Evolutionary conservation across 2,888 invertebrate species (phyloP).

Genomic region (Drosophila pseudotakahashii): DNA sequence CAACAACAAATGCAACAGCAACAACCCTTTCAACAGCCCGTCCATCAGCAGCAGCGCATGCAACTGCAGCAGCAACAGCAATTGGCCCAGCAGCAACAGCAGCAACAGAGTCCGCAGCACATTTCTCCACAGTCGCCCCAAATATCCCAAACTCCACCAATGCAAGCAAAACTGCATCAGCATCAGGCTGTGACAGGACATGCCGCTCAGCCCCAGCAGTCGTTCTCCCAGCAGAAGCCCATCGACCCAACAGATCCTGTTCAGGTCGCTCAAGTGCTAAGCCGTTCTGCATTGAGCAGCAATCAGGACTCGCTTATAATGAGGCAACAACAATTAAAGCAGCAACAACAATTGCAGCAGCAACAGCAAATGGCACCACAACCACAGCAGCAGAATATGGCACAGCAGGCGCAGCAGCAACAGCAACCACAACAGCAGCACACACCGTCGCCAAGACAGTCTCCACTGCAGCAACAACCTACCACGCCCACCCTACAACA

Average conservation of each 20-base stretch:
- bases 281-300: conserved; percentile 82
- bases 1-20: no score
- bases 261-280: conserved; percentile 83
- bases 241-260: conserved; percentile 84
- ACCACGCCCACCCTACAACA: conserved; percentile 45
- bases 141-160: conserved; percentile 75
- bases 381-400: conserved; percentile 55
- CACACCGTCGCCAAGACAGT: conserved; percentile 19
- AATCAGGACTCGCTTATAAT: conserved; percentile 83
- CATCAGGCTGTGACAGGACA: conserved; percentile 45
- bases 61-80: conserved; percentile 71
- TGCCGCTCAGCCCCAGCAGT: conserved; percentile 43
- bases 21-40: conserved; percentile 79
- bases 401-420: conserved; percentile 47
- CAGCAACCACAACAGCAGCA: conserved; percentile 61
- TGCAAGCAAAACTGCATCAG: conserved; percentile 73
- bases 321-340: conserved; percentile 82
- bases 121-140: conserved; percentile 80
- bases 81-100: conserved; percentile 67
- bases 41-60: conserved; percentile 77
- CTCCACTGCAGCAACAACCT: conserved; percentile 23
- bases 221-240: conserved; percentile 78
- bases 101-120: conserved; percentile 80
- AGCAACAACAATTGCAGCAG: conserved; percentile 78
- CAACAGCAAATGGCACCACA: conserved; percentile 60